Evolutionary conservation across 2,797 vertebrate species (phyloP), one percentile per base, ranked within the genome.

Genomic region (Acanthurus tractus): DNA sequence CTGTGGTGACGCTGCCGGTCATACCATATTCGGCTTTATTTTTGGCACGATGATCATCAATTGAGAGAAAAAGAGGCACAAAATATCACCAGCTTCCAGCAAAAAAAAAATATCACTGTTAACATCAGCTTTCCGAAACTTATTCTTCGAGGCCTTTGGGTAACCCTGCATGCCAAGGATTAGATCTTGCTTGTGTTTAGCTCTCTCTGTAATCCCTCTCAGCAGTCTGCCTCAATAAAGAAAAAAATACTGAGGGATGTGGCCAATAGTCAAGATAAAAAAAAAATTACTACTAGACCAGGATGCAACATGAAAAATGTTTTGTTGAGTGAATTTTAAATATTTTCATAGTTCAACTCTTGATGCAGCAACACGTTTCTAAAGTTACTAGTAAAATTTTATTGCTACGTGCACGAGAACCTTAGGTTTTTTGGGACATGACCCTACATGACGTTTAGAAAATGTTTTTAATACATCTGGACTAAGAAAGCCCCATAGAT

Each of bases 131-230:
- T 65, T 80, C 50, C 71, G 70, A 76, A 79, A 79, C 14, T 1
- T 80, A 65, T 82, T 76, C 74, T 79, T 79, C 25, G 55, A 86
- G 76, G 79, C 78, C 76, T 80, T 63, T 69, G 70, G 46, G 68
- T 86, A 79, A 78, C 76, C 68, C 74, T 79, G 57, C 69, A 86
- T 70, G 84, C 76, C 70, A 53, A 53, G 86, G 81, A 90, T 89
- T 91, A 89, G 77, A 76, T 90, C 75, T 79, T 76, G 73, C 79
- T 86, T 85, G 78, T 85, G 71, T 90, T 88, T 79, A 84, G 72
- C 71, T 63, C 67, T 63, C 67, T 73, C 76, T 79, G 74, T 91
- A 89, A 89, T 91, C 88, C 84, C 78, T 84, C 70, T 79, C 77
- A 88, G 82, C 82, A 89, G 86, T 82, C 84, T 78, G 82, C 70